Evolutionary conservation across 2,888 invertebrate species (phyloP), one percentile per base, ranked within the genome.

Genomic region (Apamea monoglypha): DNA sequence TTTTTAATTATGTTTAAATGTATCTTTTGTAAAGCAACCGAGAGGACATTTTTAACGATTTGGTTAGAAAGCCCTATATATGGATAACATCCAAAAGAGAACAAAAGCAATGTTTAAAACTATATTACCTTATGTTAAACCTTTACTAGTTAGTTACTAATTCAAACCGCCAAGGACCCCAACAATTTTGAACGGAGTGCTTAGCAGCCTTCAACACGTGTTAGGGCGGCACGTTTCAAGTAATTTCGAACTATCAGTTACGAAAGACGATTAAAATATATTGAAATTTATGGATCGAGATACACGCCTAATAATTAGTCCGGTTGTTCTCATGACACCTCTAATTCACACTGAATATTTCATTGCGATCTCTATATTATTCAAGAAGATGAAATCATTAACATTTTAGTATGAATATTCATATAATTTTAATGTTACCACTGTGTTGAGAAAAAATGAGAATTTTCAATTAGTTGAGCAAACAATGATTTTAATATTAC

Each of bases 281-380:
- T 92, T 92, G 61, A 92, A 93, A 93, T 93, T 92, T 95, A 96
- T 96, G 94, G 93, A 94, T 92, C 92, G 92, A 94, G 92, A 94
- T 95, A 89, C 89, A 87, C 88, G 86, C 79, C 87, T 90, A 90
- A 89, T 91, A 87, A 91, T 91, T 85, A 87, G 81, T 74, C 80
- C 72, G 68, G 76, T 84, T 82, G 81, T 83, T 92, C 90, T 88
- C 87, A 92, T 87, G 77, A 86, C 75, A 84, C 87, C 86, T 91
- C 90, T 86, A 92, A 91, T 90, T 96, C 94, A 92, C 95, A 96
- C 96, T 96, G 96, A 94, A 96, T 96, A 94, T 95, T 95, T 94
- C 94, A 96, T 93, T 89, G 87, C 85, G 93, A 93, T 94, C 95
- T 94, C 86, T 86, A 94, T 95, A 94, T 94, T 95, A 95, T 93